Conservation (phyloP, 2,797 vertebrate genomes). For the Ctenopoma kingsleyae region DNA sequence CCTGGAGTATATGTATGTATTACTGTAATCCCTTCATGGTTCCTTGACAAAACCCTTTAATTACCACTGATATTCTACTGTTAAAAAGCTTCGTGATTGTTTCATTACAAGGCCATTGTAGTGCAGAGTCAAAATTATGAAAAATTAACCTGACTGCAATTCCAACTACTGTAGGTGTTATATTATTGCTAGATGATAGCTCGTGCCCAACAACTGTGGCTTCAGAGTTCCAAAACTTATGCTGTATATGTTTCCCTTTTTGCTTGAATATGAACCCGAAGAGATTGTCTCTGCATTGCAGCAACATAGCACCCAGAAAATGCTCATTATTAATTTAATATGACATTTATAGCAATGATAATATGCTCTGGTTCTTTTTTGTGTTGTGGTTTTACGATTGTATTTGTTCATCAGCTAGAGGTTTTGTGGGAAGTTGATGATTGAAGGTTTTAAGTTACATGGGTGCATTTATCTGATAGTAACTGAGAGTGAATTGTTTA, state of each 20-base stretch:
- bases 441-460: not conserved
- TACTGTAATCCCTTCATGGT: too few species aligned
- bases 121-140: too few species aligned
- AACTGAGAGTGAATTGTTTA: constrained; percentile 16
- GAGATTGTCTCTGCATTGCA: not conserved
- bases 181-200: too few species aligned
- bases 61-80: too few species aligned
- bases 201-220: too few species aligned
- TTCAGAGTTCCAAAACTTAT: not conserved
- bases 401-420: not conserved
- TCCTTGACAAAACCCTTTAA: too few species aligned
- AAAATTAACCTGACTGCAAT: too few species aligned
- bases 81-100: too few species aligned
- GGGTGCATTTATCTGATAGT: constrained; percentile 7
- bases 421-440: not conserved
- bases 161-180: too few species aligned
- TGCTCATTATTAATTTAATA: not conserved
- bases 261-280: not conserved
- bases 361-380: not conserved
- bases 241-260: not conserved
- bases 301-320: not conserved
- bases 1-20: too few species aligned
- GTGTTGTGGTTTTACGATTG: not conserved
- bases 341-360: not conserved
- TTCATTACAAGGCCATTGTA: too few species aligned